phyloP scores from a whole-genome alignment of 2,797 vertebrate genomes.

The Chaunax sp. region DNA sequence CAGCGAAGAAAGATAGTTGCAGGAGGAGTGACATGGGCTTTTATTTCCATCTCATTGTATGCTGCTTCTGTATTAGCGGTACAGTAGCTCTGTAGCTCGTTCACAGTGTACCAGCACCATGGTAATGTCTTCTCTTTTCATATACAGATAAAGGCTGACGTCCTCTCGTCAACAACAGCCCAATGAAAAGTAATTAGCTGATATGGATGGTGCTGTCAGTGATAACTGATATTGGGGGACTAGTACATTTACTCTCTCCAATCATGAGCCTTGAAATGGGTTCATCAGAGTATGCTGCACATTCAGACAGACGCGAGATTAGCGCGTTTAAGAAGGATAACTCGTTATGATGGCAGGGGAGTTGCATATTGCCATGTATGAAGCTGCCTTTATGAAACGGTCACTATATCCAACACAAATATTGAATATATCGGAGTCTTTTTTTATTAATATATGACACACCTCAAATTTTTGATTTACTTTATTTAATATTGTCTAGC shows the following conservation, averaged over 20 bases:
- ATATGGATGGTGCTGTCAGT: conserved; percentile 77
- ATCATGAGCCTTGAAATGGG: conserved; percentile 68
- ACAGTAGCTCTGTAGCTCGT: conserved; percentile 41
- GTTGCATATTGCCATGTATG: conserved; percentile 14
- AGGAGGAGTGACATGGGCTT: conserved; percentile 47
- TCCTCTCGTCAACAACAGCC: conserved; percentile 69
- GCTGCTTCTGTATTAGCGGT: conserved; percentile 52
- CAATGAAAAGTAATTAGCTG: conserved; percentile 80
- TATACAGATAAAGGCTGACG: conserved; percentile 68
- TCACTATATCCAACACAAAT: conserved; percentile 1
- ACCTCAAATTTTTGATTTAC: conserved; percentile 19
- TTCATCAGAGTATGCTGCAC: conserved; percentile 65
- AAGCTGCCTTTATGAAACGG: conserved; percentile 5
- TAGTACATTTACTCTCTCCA: conserved; percentile 65
- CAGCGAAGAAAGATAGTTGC: conserved; percentile 41
- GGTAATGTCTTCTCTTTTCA: conserved; percentile 60
- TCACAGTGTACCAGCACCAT: conserved; percentile 42
- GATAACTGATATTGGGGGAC: conserved; percentile 79
- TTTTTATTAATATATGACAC: conserved; percentile 21
- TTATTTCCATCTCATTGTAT: conserved; percentile 62
- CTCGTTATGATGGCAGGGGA: background rate
- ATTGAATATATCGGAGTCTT: background rate
- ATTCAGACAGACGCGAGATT: conserved; percentile 52
- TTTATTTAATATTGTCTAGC: conserved; percentile 11
- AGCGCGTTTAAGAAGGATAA: conserved; percentile 26